Evolutionary conservation across 2,888 invertebrate species (phyloP).

Genomic region (Caenorhabditis wallacei): DNA sequence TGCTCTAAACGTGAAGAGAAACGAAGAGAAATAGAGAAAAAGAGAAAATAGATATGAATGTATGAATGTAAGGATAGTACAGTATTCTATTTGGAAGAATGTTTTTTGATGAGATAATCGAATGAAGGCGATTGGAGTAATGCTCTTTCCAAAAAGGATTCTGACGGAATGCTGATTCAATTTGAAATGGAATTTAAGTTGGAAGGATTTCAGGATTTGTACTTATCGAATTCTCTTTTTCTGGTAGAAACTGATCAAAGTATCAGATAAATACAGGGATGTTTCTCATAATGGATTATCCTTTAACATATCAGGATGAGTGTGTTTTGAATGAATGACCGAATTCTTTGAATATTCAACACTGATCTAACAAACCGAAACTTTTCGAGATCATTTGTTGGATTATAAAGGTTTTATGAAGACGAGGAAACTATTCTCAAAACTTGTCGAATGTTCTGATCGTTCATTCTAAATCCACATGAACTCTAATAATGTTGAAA

Average conservation of each 20-base stretch:
- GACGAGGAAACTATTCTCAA: too few relatives aligned
- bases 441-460: too few relatives aligned
- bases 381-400: background rate
- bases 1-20: conserved; percentile 19
- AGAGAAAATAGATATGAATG: background rate
- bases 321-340: too few relatives aligned
- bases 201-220: background rate
- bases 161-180: conserved; percentile 4
- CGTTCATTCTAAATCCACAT: too few relatives aligned
- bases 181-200: background rate
- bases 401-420: background rate
- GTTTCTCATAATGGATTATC: conserved; percentile 21
- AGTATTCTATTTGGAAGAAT: background rate
- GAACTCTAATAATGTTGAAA: too few relatives aligned
- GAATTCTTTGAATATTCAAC: background rate
- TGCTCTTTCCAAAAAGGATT: conserved; percentile 5
- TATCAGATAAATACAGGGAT: background rate
- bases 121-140: background rate
- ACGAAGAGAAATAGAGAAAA: conserved; percentile 10
- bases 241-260: conserved; percentile 11
- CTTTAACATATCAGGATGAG: background rate
- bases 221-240: background rate
- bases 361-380: conserved; percentile 1
- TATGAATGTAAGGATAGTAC: background rate
- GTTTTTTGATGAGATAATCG: conserved; percentile 14